Conservation (phyloP, 2,113 vertebrate genomes). For the Muntiacus muntjak region DNA sequence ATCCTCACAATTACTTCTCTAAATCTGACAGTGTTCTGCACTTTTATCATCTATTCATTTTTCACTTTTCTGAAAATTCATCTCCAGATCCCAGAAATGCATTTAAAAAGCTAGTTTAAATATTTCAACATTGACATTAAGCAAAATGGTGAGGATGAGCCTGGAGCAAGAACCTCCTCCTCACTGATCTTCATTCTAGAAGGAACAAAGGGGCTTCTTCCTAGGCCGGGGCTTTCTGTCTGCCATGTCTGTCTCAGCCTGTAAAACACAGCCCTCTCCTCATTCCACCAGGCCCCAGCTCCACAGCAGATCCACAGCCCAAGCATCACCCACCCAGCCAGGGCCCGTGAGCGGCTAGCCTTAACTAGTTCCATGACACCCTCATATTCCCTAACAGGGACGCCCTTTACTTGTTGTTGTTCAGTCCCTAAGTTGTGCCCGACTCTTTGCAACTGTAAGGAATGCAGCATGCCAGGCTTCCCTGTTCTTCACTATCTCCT, state of each 20-base stretch:
- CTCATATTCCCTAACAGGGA: not conserved
- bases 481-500: not conserved
- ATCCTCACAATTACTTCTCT: conserved; percentile 29
- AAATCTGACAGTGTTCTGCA: not conserved
- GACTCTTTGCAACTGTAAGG: not conserved
- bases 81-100: not conserved
- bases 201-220: not conserved
- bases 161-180: not conserved
- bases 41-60: not conserved
- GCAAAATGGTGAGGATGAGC: not conserved
- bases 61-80: conserved; percentile 11
- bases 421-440: not conserved
- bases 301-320: fast-evolving
- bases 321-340: fast-evolving
- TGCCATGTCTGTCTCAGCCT: fast-evolving
- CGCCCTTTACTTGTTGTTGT: not conserved
- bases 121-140: not conserved
- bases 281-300: not conserved
- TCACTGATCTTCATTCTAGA: fast-evolving
- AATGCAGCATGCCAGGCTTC: not conserved
- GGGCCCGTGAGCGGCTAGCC: not conserved
- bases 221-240: fast-evolving
- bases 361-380: fast-evolving
- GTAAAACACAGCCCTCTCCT: fast-evolving
- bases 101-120: not conserved